A percentile compares a stretch with the other conserved stretches of the same genome.
phyloP scores from a whole-genome alignment of 2,888 invertebrate genomes.

The Suillia variegata region DNA sequence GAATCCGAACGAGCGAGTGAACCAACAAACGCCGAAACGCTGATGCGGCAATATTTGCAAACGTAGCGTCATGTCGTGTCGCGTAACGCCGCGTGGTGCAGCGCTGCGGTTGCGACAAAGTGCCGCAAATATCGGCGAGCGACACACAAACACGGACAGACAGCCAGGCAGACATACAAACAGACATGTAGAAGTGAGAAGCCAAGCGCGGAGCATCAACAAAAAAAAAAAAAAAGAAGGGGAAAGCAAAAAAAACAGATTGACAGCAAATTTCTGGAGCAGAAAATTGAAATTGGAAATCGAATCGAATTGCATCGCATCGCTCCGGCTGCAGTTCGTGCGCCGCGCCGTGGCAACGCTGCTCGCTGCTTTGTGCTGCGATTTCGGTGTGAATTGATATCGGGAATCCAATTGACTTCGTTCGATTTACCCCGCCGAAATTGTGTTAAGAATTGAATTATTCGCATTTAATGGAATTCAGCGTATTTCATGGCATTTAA shows the following conservation, averaged over 20 bases:
- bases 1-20: neutral
- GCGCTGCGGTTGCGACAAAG: neutral
- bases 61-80: neutral
- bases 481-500: no score
- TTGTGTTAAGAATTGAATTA: neutral
- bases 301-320: constrained; percentile 18
- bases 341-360: neutral
- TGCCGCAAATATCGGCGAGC: neutral
- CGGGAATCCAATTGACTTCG: neutral
- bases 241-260: neutral
- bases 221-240: neutral
- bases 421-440: neutral
- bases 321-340: no score
- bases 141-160: neutral
- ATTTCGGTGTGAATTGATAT: neutral
- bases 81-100: neutral
- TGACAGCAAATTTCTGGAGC: constrained; percentile 29
- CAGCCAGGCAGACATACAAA: no score
- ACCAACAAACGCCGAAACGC: no score
- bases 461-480: no score
- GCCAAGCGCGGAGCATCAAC: no score
- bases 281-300: constrained; percentile 36
- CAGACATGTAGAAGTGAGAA: no score
- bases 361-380: neutral
- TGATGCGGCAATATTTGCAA: neutral